A percentile compares a stretch with the other conserved stretches of the same genome.
phyloP scores from a whole-genome alignment of 2,113 vertebrate species.

The Excalfactoria chinensis region DNA sequence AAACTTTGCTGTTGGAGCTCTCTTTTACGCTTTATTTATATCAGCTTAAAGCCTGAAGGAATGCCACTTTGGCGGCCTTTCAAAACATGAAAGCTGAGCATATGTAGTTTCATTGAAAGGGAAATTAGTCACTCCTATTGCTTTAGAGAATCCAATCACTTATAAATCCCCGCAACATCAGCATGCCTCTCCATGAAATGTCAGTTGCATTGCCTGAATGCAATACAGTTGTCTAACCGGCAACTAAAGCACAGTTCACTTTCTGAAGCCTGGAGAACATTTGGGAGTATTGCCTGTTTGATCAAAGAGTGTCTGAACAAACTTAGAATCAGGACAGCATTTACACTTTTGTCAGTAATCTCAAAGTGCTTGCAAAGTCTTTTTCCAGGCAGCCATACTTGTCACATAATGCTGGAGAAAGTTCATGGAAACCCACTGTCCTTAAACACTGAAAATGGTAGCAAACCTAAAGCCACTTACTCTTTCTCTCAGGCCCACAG shows the following conservation, averaged over 20 bases:
- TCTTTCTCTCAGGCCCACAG: rapidly evolving
- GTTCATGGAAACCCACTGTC: not conserved
- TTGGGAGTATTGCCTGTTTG: not conserved
- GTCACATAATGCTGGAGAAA: not conserved
- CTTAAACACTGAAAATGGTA: not conserved
- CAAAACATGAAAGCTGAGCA: conserved; percentile 70
- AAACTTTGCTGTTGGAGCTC: conserved; percentile 60
- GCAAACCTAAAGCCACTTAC: not conserved
- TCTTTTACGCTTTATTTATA: conserved; percentile 73
- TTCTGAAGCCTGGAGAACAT: not conserved
- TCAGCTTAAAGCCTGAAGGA: conserved; percentile 66
- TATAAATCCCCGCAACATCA: conserved; percentile 59
- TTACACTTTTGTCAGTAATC: conserved; percentile 21
- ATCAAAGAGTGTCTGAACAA: not conserved
- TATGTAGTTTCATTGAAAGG: conserved; percentile 63
- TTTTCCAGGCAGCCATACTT: conserved; percentile 12
- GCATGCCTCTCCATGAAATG: not conserved
- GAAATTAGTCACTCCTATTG: conserved; percentile 71
- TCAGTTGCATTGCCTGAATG: not conserved
- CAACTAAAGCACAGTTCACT: not conserved
- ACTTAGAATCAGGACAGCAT: not conserved
- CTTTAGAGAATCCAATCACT: conserved; percentile 59
- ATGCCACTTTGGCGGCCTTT: conserved; percentile 68
- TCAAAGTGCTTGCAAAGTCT: not conserved
- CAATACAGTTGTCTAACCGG: not conserved